Conservation (phyloP, 2,888 invertebrate species). For the Anthoptus insignis region DNA sequence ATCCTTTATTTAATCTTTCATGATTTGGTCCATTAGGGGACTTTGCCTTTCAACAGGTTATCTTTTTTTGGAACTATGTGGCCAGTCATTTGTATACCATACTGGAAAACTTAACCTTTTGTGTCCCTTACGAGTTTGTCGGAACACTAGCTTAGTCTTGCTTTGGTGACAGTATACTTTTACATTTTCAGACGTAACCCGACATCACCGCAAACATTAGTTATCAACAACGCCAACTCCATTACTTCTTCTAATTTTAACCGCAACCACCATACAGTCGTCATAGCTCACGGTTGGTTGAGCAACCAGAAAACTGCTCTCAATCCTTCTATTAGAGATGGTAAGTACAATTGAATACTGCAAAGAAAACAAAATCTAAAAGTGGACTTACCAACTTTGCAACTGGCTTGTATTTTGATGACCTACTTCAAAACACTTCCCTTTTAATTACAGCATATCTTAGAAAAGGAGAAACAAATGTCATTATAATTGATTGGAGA, state of each 20-base stretch:
- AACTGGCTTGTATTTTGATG: too few species aligned
- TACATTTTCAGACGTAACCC: constrained; percentile 48
- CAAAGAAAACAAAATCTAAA: too few species aligned
- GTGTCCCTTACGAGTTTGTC: too few species aligned
- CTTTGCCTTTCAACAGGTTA: too few species aligned
- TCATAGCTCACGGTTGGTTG: constrained; percentile 66
- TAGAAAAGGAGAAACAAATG: constrained; percentile 52
- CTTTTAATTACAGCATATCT: constrained; percentile 55
- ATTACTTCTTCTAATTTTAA: constrained; percentile 60
- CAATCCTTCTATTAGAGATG: constrained; percentile 54
- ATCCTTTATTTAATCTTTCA: too few species aligned
- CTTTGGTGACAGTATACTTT: background rate
- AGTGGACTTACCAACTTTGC: too few species aligned
- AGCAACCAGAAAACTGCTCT: constrained; percentile 52
- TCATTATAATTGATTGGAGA: constrained; percentile 63
- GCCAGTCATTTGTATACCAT: too few species aligned
- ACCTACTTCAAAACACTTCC: too few species aligned
- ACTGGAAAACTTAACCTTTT: too few species aligned
- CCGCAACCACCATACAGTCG: constrained; percentile 54
- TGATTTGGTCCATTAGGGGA: too few species aligned
- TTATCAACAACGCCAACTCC: constrained; percentile 56
- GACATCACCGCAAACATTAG: constrained; percentile 51
- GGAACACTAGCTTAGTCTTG: too few species aligned
- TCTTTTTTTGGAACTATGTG: too few species aligned
- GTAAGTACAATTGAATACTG: constrained; percentile 50